Base-by-base conservation (phyloP, 2,113 vertebrate genomes). In the Catagonus wagneri region DNA sequence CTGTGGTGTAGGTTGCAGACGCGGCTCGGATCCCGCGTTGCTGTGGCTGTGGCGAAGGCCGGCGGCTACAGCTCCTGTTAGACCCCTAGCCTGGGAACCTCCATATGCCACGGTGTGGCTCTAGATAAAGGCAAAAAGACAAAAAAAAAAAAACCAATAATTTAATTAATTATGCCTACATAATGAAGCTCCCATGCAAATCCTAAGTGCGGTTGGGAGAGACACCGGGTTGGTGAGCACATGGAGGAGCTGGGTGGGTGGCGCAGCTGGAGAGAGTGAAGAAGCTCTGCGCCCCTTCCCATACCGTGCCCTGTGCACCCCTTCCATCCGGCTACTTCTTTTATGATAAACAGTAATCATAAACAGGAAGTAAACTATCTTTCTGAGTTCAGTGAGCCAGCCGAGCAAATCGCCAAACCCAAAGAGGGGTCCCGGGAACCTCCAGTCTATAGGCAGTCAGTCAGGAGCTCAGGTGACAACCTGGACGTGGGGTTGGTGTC, bases 201-300 rank as follows among this genome's bases (percentile, higher is more conserved):
- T 50, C 54, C 83, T 69, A 22, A 60, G 66, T 0, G 2, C 25
- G 29, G 32, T 32, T 23, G 63, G 17, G 56, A 50, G 17, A 52
- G 13, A 54, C 10, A 23, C 74, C 11, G 4, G 29, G 23, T 32
- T 34, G 5, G n/a, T 0, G 3, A 69, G 20, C 54, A 32, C 3
- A 2, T 2, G 34, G 72, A 32, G 58, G 61, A 6, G 3, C 1
- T 20, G 8, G 44, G 34, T 6, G 61, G 15, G 29, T 25, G 34
- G n/a, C 0, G 1, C 1, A 22, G 9, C 19, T 8, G 1, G 22
- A 44, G 29, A 60, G 12, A 23, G 23, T 29, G 10, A 4, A 20
- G n/a, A 22, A 50, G 7, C 34, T 10, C 15, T 11, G 0, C 14
- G 36, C 29, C 32, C 54, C 83, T 9, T 8, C 15, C 23, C 83